Evolutionary conservation across 2,797 vertebrate species (phyloP).

Genomic region (Leuciscus waleckii): DNA sequence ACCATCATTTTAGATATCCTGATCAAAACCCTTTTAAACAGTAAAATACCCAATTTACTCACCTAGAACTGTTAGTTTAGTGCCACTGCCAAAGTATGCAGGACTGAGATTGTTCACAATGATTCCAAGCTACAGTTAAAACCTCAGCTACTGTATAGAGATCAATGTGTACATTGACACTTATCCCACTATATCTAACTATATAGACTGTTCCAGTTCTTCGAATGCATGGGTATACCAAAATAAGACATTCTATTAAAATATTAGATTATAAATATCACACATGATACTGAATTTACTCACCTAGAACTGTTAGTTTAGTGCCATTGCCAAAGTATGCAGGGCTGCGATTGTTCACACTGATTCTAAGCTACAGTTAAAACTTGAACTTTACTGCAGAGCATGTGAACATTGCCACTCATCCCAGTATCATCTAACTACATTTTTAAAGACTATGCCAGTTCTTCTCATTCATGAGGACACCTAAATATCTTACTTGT

Average conservation of each 20-base stretch:
- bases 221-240: background rate
- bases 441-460: background rate
- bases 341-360: constrained; percentile 60
- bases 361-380: constrained; percentile 56
- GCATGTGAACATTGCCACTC: background rate
- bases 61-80: constrained; percentile 73
- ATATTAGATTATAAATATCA: background rate
- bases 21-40: background rate
- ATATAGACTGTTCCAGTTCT: background rate
- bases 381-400: constrained; percentile 38
- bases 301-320: constrained; percentile 72
- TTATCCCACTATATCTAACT: background rate
- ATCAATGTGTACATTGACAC: background rate
- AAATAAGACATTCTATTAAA: background rate
- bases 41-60: constrained; percentile 41
- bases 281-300: background rate
- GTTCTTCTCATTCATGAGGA: background rate
- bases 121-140: constrained; percentile 58
- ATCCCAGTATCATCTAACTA: background rate
- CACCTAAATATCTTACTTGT: background rate
- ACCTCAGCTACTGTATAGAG: constrained; percentile 16
- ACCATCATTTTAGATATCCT: background rate
- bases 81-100: constrained; percentile 69
- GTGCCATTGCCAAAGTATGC: constrained; percentile 69
- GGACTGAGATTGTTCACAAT: constrained; percentile 60